Evolutionary conservation across 2,888 invertebrate species (phyloP).

Genomic region (Tenthredo notha): DNA sequence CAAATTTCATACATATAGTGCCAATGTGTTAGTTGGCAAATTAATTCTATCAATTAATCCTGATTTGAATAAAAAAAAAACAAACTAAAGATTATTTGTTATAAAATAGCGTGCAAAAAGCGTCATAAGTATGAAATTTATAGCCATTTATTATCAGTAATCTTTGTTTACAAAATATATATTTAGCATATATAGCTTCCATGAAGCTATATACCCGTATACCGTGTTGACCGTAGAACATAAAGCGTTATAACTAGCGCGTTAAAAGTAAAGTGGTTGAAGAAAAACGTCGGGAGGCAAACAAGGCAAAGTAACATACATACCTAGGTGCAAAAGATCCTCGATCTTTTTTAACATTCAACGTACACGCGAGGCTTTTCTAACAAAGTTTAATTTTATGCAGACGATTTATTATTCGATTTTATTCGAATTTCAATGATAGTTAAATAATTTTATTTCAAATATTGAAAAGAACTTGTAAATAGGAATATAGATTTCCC

Average conservation of each 20-base stretch:
- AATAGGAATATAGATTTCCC: neutral
- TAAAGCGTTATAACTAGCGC: slow-evolving; percentile 16
- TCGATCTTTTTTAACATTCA: slow-evolving; percentile 3
- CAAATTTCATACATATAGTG: neutral
- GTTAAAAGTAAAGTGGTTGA: slow-evolving; percentile 17
- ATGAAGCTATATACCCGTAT: neutral
- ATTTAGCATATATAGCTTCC: neutral
- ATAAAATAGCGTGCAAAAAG: neutral
- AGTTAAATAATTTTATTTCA: neutral
- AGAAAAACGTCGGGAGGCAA: slow-evolving; percentile 1
- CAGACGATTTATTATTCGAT: neutral
- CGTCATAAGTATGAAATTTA: neutral
- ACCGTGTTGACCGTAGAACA: slow-evolving; percentile 18
- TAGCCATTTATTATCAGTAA: neutral
- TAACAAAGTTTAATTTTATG: neutral
- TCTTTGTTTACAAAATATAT: slow-evolving; percentile 6
- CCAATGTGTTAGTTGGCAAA: neutral
- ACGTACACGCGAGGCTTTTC: neutral
- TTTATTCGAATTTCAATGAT: neutral
- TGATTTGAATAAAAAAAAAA: neutral
- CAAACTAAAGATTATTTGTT: neutral
- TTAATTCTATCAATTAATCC: neutral
- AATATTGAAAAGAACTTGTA: neutral
- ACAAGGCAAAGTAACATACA: slow-evolving; percentile 12
- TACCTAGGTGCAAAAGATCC: neutral